phyloP scores from a whole-genome alignment of 64 coral and sea anemone genomes.

The Montipora capricornis region DNA sequence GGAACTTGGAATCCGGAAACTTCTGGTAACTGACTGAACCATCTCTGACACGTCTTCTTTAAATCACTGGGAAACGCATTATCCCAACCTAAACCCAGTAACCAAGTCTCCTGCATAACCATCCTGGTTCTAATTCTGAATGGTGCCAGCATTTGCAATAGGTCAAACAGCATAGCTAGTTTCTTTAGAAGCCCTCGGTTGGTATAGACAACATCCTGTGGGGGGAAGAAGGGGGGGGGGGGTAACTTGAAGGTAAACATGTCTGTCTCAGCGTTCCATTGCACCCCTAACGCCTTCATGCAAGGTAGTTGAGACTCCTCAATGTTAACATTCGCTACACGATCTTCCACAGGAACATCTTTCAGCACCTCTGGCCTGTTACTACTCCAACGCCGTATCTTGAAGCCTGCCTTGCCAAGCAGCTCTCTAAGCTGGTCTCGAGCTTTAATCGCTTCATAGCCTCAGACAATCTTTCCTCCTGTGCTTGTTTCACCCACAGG shows the following conservation, averaged over 20 bases:
- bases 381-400: slow-evolving; percentile 11
- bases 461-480: no score
- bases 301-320: slow-evolving; percentile 36
- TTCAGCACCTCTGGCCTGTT: slow-evolving; percentile 15
- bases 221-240: not conserved
- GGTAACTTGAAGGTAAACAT: slow-evolving; percentile 24
- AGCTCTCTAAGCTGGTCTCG: slow-evolving; percentile 2
- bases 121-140: no score
- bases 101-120: no score
- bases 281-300: slow-evolving; percentile 31
- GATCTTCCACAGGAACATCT: slow-evolving; percentile 38
- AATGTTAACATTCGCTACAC: slow-evolving; percentile 25
- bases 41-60: no score
- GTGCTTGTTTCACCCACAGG: no score
- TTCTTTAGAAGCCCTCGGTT: not conserved
- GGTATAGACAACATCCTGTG: not conserved
- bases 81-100: no score
- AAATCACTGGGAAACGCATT: no score
- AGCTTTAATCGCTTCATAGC: not conserved
- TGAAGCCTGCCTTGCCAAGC: slow-evolving; percentile 13
- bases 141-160: no score
- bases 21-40: no score
- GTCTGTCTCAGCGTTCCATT: slow-evolving; percentile 30
- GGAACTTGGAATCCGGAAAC: no score
- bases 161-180: no score